These are phyloP conservation scores for Bicyclus anynana DNA, from an alignment of 1,140 invertebrate genomes.

Conservation along the genomic window DNA sequence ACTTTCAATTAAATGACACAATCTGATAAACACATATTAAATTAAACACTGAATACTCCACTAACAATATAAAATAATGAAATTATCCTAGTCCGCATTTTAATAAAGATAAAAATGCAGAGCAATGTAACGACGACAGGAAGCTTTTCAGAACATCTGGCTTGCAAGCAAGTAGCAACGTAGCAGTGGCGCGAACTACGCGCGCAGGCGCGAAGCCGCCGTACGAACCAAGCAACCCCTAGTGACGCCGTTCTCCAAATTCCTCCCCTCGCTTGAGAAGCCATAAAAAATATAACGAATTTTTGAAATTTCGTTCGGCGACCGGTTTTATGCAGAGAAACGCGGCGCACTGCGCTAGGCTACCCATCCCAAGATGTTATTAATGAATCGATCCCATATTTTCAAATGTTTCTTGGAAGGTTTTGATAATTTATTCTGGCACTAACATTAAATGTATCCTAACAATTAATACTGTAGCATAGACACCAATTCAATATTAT, in stretches of 20 bases:
- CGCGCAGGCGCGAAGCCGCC: slow-evolving; percentile 73
- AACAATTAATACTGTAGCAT: not conserved
- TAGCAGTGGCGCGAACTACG: slow-evolving; percentile 77
- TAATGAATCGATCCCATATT: slow-evolving; percentile 7
- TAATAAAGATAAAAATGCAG: slow-evolving; percentile 63
- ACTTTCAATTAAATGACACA: slow-evolving; percentile 60
- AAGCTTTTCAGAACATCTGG: slow-evolving; percentile 78
- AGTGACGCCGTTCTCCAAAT: slow-evolving; percentile 70
- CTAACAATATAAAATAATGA: slow-evolving; percentile 57
- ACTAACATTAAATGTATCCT: not conserved
- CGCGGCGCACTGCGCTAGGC: slow-evolving; percentile 34
- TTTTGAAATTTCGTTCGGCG: slow-evolving; percentile 67
- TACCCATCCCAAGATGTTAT: slow-evolving; percentile 7
- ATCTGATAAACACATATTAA: slow-evolving; percentile 64
- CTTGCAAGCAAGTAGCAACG: slow-evolving; percentile 60
- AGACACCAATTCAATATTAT: not conserved
- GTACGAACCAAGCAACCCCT: slow-evolving; percentile 66
- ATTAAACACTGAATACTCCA: slow-evolving; percentile 61
- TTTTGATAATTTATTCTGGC: slow-evolving; percentile 16
- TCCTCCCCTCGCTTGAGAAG: slow-evolving; percentile 68
- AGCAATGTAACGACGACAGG: slow-evolving; percentile 69
- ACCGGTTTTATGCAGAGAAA: slow-evolving; percentile 54
- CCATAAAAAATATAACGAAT: slow-evolving; percentile 76
- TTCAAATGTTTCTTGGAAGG: slow-evolving; percentile 8
- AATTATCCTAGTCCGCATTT: slow-evolving; percentile 67